Evolutionary conservation across 2,797 vertebrate species (phyloP).

Genomic region (Leucoraja ocellata): DNA sequence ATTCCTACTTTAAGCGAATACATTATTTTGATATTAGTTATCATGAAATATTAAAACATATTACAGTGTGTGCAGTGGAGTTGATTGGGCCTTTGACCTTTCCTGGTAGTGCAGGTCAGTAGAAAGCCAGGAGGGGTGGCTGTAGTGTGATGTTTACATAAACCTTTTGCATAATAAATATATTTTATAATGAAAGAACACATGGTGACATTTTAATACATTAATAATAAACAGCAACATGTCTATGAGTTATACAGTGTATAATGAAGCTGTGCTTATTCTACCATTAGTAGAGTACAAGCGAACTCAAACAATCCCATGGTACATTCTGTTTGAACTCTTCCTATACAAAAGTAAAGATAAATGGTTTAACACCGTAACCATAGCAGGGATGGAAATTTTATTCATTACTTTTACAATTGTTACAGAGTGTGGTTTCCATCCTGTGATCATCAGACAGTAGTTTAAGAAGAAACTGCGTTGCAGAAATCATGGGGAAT

Average conservation of each 20-base stretch:
- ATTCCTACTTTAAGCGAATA: background rate
- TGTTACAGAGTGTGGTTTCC: background rate
- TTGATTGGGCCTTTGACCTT: background rate
- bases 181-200: background rate
- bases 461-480: background rate
- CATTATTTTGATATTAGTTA: background rate
- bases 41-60: background rate
- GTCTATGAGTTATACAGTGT: background rate
- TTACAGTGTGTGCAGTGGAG: background rate
- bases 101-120: background rate
- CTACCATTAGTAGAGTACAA: background rate
- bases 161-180: background rate
- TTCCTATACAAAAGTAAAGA: background rate
- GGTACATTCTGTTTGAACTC: background rate
- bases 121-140: background rate
- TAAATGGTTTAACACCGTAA: background rate
- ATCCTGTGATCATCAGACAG: background rate
- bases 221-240: background rate
- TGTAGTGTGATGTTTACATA: background rate
- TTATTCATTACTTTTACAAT: background rate
- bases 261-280: background rate
- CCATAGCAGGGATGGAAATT: background rate
- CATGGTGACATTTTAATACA: background rate
- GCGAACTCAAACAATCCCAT: background rate
- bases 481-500: background rate